These are phyloP conservation scores for Pantherophis alleghaniensis DNA, from an alignment of 2,797 vertebrate species.

Conservation along the genomic window DNA sequence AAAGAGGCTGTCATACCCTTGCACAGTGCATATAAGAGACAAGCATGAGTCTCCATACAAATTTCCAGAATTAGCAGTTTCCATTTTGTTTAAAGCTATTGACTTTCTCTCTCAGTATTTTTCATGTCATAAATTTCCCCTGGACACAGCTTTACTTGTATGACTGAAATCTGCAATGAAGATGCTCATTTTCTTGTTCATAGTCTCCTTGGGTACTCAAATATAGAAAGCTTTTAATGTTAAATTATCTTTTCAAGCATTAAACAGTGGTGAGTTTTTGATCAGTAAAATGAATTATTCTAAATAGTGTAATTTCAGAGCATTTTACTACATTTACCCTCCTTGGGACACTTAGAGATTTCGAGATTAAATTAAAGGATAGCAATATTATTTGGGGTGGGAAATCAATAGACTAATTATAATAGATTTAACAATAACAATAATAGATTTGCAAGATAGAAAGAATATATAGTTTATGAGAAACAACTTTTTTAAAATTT, in stretches of 20 bases:
- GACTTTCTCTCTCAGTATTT: background rate
- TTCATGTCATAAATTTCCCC: background rate
- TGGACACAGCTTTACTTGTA: background rate
- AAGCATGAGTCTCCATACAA: background rate
- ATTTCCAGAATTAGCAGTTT: slow-evolving; percentile 6
- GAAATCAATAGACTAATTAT: background rate
- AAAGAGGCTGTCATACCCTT: slow-evolving; percentile 34
- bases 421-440: background rate
- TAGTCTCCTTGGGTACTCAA: slow-evolving; percentile 13
- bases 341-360: background rate
- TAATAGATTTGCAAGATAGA: background rate
- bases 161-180: background rate
- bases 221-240: background rate
- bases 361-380: slow-evolving; percentile 12
- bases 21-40: slow-evolving; percentile 17
- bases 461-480: background rate
- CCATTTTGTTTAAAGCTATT: slow-evolving; percentile 13
- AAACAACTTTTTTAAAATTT: background rate
- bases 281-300: slow-evolving; percentile 2
- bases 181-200: slow-evolving; percentile 4
- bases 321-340: background rate
- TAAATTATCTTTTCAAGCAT: slow-evolving; percentile 6
- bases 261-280: background rate
- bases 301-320: background rate
- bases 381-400: background rate